Conservation (phyloP, 37 sponge, comb jelly and placozoan genomes). For the Halichondria panicea region DNA sequence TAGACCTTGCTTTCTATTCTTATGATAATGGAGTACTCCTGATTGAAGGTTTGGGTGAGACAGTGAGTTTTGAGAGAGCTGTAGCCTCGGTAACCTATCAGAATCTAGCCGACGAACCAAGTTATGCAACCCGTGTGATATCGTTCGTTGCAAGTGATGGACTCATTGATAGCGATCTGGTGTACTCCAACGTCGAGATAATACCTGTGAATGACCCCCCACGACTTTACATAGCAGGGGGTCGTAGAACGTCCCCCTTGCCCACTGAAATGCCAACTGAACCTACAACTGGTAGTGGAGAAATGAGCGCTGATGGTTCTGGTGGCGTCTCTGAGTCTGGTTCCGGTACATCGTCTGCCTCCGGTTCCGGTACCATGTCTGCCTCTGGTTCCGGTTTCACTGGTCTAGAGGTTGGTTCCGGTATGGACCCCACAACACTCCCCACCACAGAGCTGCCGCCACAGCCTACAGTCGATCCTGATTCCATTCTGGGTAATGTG, state of each 20-base stretch:
- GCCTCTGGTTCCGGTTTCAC: not conserved
- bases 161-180: slow-evolving; percentile 28
- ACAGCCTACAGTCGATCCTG: not conserved
- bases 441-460: slow-evolving; percentile 1
- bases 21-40: slow-evolving; percentile 15
- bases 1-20: not conserved
- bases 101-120: slow-evolving; percentile 72
- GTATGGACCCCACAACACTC: not conserved
- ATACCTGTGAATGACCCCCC: slow-evolving; percentile 81
- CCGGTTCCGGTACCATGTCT: slow-evolving; percentile 6
- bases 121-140: slow-evolving; percentile 41
- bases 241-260: not conserved
- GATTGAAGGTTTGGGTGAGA: slow-evolving; percentile 32
- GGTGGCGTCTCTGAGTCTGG: slow-evolving; percentile 18
- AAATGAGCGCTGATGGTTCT: too few species aligned
- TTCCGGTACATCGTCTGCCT: slow-evolving; percentile 17
- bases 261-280: not conserved
- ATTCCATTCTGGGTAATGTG: not conserved
- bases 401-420: not conserved
- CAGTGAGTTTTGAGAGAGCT: slow-evolving; percentile 33
- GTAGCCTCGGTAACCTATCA: slow-evolving; percentile 54
- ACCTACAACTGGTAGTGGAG: slow-evolving; percentile 21
- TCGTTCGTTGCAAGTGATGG: slow-evolving; percentile 79
- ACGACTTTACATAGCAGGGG: slow-evolving; percentile 34
- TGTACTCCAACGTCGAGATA: slow-evolving; percentile 54